Base-by-base conservation (phyloP, 2,797 vertebrate species). In the Lithobates sylvaticus region DNA sequence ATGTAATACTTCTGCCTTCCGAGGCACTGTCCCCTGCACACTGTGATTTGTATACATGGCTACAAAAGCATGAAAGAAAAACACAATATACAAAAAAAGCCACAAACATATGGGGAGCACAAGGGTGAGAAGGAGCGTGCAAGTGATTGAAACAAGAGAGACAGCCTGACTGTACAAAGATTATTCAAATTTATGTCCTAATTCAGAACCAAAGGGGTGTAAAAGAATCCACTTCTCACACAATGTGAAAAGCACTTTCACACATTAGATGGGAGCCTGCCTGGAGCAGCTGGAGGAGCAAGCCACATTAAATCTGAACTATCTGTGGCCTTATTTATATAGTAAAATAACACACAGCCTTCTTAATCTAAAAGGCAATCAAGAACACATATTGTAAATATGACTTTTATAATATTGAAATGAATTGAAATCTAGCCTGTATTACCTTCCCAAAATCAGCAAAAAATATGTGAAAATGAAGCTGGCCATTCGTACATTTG, bases 151-250 rank as follows among this genome's bases (percentile, higher is more conserved):
- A 83, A 86, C 54, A 76, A 78, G 74, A 86, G 80, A 76, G 58
- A 79, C 67, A 3, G 74, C 32, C 78, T n/a, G 69, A 83, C 58
- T 69, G 54, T 70, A 70, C 76, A 61, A 54, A 58, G 81, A 87
- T 79, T 73, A 80, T 87, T 87, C 86, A 61, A 70, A 87, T 87
- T 80, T 87, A 84, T 87, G 64, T 87, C 71, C 36, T 87, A n/a
- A 76, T 83, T 87, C 75, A 61, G 69, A 80, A 75, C 75, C 58
- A 79, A 80, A 71, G 12, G 71, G 44, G 76, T 87, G 81, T 87
- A 61, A 87, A 87, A 87, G 76, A 79, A 87, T 80, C 76, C 34
- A 61, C 71, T 70, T 83, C 39, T 64, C 71, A 64, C 32, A 54
- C 83, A 79, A 61, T 29, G 21, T n/a, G 69, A 64, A 58, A 42